These are phyloP conservation scores for Mythimna pallens DNA, from an alignment of 2,888 invertebrate species.

Conservation along the genomic window DNA sequence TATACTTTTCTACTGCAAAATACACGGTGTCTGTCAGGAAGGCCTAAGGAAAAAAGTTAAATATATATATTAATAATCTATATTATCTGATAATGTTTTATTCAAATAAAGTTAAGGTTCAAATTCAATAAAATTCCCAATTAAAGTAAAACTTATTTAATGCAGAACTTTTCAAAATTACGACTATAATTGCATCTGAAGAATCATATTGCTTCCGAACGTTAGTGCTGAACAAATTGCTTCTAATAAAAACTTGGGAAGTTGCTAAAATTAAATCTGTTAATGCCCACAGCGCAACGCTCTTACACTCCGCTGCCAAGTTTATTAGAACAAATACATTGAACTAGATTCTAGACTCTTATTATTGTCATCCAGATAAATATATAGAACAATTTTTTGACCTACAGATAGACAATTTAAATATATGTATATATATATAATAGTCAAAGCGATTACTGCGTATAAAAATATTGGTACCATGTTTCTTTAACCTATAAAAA, in stretches of 20 bases:
- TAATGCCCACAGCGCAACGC: constrained; percentile 31
- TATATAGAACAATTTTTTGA: too few species aligned
- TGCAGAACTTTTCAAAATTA: constrained; percentile 12
- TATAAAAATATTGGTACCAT: not conserved
- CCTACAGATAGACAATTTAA: too few species aligned
- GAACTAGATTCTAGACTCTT: constrained; percentile 23
- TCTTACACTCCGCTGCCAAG: constrained; percentile 46
- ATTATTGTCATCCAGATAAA: constrained; percentile 8
- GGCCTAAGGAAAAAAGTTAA: not conserved
- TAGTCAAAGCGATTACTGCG: not conserved
- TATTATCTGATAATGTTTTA: not conserved
- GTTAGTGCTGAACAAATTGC: constrained; percentile 39
- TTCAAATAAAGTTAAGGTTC: not conserved
- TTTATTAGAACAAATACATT: constrained; percentile 47
- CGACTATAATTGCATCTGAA: constrained; percentile 38
- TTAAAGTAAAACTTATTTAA: not conserved
- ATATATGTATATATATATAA: too few species aligned
- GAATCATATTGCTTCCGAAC: constrained; percentile 39
- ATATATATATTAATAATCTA: not conserved
- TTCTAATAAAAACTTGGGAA: constrained; percentile 45
- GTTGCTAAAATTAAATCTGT: constrained; percentile 53
- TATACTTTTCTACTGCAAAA: not conserved
- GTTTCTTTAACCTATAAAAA: not conserved
- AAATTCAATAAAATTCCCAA: constrained; percentile 1
- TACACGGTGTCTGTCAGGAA: not conserved